Base-by-base conservation (phyloP, 2,797 vertebrate species). In the Manis javanica region DNA sequence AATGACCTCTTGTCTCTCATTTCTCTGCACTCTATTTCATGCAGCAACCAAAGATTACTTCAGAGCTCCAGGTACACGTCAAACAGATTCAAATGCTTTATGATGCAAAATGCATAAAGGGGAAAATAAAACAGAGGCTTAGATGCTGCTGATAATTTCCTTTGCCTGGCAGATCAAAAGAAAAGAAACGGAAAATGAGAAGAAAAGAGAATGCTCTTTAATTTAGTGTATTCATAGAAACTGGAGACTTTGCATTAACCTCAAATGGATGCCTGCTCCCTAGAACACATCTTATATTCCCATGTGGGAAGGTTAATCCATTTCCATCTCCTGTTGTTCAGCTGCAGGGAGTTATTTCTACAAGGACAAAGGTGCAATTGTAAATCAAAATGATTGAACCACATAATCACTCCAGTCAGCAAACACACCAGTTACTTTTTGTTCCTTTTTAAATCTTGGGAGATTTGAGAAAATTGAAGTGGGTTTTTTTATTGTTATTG, bases 401-500 rank as follows among this genome's bases (percentile, higher is more conserved):
- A 55, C 72, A 63, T 97, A 98, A 98, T 97, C 96, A 96, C 95
- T 75, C n/a, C 61, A 23, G 96, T 91, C 51, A 11, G 96, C 96
- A 98, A 97, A 98, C 87, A 87, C 96, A 96, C 93, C 19, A 3
- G 94, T 96, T 97, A 97, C 94, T 97, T 97, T 98, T 98, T 93
- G 90, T 95, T 97, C 90, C 94, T 96, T 97, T 98, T 96, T 81
- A 90, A 74, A 11, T 91, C 96, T 97, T 92, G 8, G 2, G 96
- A 97, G 98, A 98, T 95, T 95, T 97, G 93, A 95, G 97, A 89
- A 98, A 98, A 98, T 96, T 91, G 97, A 98, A 98, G 97, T 14
- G 69, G 37, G 34, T 86, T 96, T 46, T 53, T 29, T 53, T 53
- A 51, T 77, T 53, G 95, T 81, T 31, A 21, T 86, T 90, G 46